A percentile compares a stretch with the other conserved stretches of the same genome.
Evolutionary conservation across 2,797 vertebrate species (phyloP).

Genomic region (Crypturellus tataupa): DNA sequence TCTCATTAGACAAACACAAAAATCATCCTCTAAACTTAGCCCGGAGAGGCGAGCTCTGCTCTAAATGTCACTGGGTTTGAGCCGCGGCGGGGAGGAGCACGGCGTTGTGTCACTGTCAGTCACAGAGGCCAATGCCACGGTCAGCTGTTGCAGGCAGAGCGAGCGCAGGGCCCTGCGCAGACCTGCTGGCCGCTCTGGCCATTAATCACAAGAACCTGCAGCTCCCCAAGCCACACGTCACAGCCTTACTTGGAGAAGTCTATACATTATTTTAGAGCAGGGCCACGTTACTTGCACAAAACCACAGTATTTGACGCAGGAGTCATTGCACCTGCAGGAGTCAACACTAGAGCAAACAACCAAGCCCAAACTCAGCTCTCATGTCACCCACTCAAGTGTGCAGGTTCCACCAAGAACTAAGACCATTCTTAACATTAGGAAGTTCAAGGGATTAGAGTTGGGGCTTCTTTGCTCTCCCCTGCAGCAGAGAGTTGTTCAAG

Average conservation of each 20-base stretch:
- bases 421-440: neutral
- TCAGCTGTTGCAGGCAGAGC: constrained; percentile 75
- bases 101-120: constrained; percentile 65
- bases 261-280: neutral
- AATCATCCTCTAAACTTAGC: constrained; percentile 69
- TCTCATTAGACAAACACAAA: constrained; percentile 19
- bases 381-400: neutral
- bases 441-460: neutral
- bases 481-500: neutral
- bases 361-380: neutral
- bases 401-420: neutral
- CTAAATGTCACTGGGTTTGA: constrained; percentile 75
- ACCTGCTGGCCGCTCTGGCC: neutral
- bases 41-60: neutral
- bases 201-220: constrained; percentile 42
- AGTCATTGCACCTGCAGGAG: neutral
- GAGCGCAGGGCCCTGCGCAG: constrained; percentile 69
- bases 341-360: accelerated
- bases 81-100: neutral
- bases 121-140: constrained; percentile 63
- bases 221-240: neutral
- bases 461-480: neutral
- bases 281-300: neutral
- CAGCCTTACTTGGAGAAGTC: neutral
- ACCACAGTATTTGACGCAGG: accelerated